Evolutionary conservation across 2,888 invertebrate species (phyloP), one percentile per base, ranked within the genome.

Genomic region (Oscheius sp.): DNA sequence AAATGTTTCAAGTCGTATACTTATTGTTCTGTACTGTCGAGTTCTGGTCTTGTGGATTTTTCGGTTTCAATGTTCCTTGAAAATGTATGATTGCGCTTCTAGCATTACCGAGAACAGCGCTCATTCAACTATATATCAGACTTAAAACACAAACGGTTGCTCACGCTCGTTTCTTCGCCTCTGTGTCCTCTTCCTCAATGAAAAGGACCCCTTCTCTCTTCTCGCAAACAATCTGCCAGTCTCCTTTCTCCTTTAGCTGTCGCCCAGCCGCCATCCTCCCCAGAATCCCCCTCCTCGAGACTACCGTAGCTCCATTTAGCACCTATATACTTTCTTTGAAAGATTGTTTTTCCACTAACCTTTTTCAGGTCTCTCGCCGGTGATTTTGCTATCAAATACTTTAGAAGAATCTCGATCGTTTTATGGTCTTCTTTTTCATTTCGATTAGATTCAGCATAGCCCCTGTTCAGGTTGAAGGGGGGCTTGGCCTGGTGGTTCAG

Each of bases 21-120:
- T 21, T 21, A 21, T 21, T 21, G 21, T 21, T 21, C 75, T 94
- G 68, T 93, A 93, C 88, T 94, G 94, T 71, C 21, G 21, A 21
- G 21, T 21, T 21, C 21, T 21, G 21, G 21, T 21, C 21, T 21
- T 21, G 21, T 21, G 21, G 21, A 21, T 21, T 21, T 21, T 21
- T 21, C 21, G 21, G 21, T 21, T 21, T 21, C 21, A 21, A 21
- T 21, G 21, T 21, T 21, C 21, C 21, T 21, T 21, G 21, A 21
- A 21, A 21, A 21, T 21, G 21, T 21, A 21, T 21, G 21, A 21
- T 21, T 21, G 21, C 21, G 21, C 21, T 21, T 0, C 21, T 21
- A 21, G 21, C 21, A 21, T 21, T 0, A 21, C 21, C 21, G 21
- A 21, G 21, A 21, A 21, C 21, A 21, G 21, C 21, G 21, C 21